Evolutionary conservation across 1,140 invertebrate species (phyloP), one percentile per base, ranked within the genome.

Genomic region (Pogonus chalceus): DNA sequence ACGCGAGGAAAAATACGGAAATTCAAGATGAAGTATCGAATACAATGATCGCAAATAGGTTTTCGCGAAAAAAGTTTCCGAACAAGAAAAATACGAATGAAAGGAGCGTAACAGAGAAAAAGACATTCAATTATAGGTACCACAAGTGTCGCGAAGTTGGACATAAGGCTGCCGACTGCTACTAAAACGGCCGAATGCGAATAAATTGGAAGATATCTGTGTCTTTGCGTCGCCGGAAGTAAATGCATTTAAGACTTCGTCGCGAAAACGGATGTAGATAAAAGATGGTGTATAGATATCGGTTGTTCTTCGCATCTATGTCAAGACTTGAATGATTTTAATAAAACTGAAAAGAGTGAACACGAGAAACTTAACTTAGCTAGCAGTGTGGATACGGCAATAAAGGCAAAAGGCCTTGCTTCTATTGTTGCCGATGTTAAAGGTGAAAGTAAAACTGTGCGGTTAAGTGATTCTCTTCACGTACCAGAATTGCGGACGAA

Each of bases 11-110:
- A 31, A 31, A 31, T 14, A 31, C 4, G 4, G 26, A 14, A 14
- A 64, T 16, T 49, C 65, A 23, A 43, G 64, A 10, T 20, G 26
- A 31, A 31, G 26, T 14, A 31, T 14, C 26, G 26, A 31, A 31
- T 14, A 14, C 26, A 14, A 31, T 31, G 26, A 7, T 31, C 14
- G 26, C 14, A 31, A 31, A 31, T 14, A 31, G 4, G 14, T 66
- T 4, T 61, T 65, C 24, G 3, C 4, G 4, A 7, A 43, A 43
- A 43, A n/a, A n/a, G n/a, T n/a, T n/a, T n/a, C n/a, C n/a, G n/a
- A n/a, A n/a, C n/a, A n/a, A n/a, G n/a, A n/a, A n/a, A n/a, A n/a
- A n/a, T n/a, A n/a, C n/a, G n/a, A n/a, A n/a, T n/a, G n/a, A n/a
- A n/a, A n/a, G n/a, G n/a, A n/a, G n/a, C n/a, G n/a, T n/a, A n/a